Base-by-base conservation (phyloP, 2,113 vertebrate genomes). In the Poecilia latipinna region DNA sequence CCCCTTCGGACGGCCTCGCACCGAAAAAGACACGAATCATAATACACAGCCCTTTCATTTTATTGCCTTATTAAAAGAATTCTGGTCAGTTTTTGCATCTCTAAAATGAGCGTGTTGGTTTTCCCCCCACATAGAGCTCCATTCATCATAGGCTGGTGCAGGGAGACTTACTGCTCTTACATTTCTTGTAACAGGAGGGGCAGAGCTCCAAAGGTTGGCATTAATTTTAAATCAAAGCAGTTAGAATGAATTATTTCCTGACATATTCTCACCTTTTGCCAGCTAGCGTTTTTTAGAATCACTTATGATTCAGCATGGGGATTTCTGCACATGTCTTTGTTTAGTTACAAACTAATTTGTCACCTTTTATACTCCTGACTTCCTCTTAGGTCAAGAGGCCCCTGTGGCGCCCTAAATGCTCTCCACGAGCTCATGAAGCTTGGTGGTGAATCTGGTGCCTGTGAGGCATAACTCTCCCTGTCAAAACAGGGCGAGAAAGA, bases 81-180 rank as follows among this genome's bases (percentile, higher is more conserved):
- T 91, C 83, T 89, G 90, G 87, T 91, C 81, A 88, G 84, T 79
- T 94, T 93, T 95, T 95, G 95, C 94, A 93, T 95, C 93, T 94
- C 94, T 93, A 94, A 96, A 96, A 96, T 84, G 92, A 94, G 94
- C 93, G 90, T 87, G 92, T 91, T 93, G 94, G 94, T 94, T 95
- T 86, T 87, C 80, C 89, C 85, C 83, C 95, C 95, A 96, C 96
- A 98, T 96, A 99, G 96, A 93, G 93, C 94, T 95, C 95, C 96
- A 98, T 99, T 99, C 97, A 98, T 97, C 96, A 96, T 93, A 88
- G 75, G 28, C 88, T 91, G 95, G 92, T 87, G 90, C 90, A 91
- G 88, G 95, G 95, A 97, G 97, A 96, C 94, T 95, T 89, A 88
- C 93, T 95, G 95, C 84, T 89, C 90, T 91, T 91, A 91, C 87